Conservation (phyloP, 2,113 vertebrate genomes). For the Alouatta palliata region DNA sequence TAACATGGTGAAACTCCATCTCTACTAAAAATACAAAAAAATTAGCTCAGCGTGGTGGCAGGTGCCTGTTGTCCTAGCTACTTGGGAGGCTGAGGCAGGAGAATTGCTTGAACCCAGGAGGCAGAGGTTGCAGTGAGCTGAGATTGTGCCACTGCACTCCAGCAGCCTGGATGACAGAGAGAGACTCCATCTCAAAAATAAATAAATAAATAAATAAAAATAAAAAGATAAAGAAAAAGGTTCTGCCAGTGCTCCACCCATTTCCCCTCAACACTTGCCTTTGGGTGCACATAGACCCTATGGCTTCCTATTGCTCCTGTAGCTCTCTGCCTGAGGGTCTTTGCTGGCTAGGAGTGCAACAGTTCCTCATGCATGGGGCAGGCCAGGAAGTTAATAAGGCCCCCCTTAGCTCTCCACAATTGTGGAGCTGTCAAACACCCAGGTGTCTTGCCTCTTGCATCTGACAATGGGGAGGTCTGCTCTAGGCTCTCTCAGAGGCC, state of each 20-base stretch:
- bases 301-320: neutral
- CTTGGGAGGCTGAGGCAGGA: no score
- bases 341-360: neutral
- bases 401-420: neutral
- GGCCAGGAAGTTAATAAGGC: neutral
- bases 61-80: no score
- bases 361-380: neutral
- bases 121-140: no score
- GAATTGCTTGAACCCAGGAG: no score
- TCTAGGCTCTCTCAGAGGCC: neutral
- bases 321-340: neutral
- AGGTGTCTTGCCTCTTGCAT: neutral
- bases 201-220: no score
- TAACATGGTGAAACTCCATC: no score
- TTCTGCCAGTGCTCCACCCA: neutral
- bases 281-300: neutral
- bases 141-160: no score
- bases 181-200: no score
- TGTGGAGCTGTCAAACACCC: neutral
- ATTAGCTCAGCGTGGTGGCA: no score
- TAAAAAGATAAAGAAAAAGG: neutral
- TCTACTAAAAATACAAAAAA: no score
- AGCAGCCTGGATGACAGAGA: no score
- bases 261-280: neutral
- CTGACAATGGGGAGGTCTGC: no score